Evolutionary conservation across 2,888 invertebrate species (phyloP), one percentile per base, ranked within the genome.

Genomic region (Orgyia antiqua): DNA sequence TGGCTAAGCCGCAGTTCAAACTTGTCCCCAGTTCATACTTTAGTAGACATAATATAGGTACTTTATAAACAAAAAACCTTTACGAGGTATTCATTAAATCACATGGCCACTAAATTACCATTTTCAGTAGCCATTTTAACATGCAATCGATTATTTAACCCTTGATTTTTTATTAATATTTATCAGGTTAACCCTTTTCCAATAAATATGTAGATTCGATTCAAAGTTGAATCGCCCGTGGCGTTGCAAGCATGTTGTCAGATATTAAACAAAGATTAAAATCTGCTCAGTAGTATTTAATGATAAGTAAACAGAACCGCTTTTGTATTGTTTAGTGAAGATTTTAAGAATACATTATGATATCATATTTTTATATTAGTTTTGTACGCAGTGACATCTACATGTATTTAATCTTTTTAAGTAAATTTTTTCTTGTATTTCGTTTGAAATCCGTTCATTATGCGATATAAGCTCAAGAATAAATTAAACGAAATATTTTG

Each of bases 201-300:
- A 19, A 35, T 34, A 23, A 33, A 28, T 30, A 32, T 31, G 39
- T 37, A 45, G 26, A 45, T 48, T 42, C 17, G 31, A 35, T 37
- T 33, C 15, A 34, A 46, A 40, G 30, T 13, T 35, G 26, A 26
- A 27, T 24, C 34, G 33, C 48, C 27, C 9, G 42, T 24, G 48
- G 45, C 37, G 30, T 12, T 27, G 24, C 36, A 31, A 37, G 39
- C 45, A 39, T 30, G 33, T 29, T 28, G 39, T 35, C 35, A 34
- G 29, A 38, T 45, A 45, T 44, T 34, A 38, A 44, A 44, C 24
- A 12, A 32, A 44, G 33, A 48, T 48, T 48, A 42, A 36, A 48
- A 48, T 37, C 33, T 35, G 39, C 36, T 48, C 33, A 48, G 45
- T 45, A 42, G 47, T 24, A 35, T 48, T 45, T 45, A 31, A 31